Percentiles rank a stretch among this genome's conserved stretches.
phyloP scores from a whole-genome alignment of 2,113 vertebrate genomes.

The Tyto alba region DNA sequence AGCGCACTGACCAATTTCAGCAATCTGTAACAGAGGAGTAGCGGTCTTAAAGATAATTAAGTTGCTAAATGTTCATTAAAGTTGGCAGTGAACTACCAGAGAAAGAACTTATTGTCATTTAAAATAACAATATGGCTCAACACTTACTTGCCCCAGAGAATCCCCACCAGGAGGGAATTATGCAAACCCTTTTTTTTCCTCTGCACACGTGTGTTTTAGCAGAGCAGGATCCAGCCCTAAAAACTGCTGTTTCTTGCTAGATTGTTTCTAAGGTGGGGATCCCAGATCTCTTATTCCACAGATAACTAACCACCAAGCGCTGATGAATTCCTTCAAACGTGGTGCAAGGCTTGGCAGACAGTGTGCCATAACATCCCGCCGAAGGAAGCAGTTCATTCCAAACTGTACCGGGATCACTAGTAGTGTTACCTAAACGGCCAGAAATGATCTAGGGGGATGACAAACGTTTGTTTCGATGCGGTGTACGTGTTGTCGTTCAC shows the following conservation, averaged over 20 bases:
- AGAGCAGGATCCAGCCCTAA: not conserved
- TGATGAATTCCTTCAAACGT: not conserved
- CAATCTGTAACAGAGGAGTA: not conserved
- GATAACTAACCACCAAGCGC: not conserved
- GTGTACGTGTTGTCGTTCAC: not conserved
- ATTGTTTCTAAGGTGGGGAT: not conserved
- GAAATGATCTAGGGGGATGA: not conserved
- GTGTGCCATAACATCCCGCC: not conserved
- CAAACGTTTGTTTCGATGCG: not conserved
- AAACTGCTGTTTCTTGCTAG: not conserved
- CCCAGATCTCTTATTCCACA: not conserved
- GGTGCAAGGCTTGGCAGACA: not conserved
- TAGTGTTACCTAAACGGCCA: not conserved
- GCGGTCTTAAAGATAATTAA: not conserved
- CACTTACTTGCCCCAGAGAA: not conserved
- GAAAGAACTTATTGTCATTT: not conserved
- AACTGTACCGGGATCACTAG: not conserved
- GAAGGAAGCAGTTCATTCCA: not conserved
- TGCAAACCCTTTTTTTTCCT: not conserved
- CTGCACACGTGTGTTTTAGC: not conserved
- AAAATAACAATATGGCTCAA: not conserved
- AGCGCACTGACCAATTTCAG: conserved; percentile 9
- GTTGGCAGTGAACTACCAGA: not conserved
- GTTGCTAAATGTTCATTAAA: not conserved
- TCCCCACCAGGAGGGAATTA: not conserved